Percentiles rank a stretch among this genome's conserved stretches.
phyloP scores from a whole-genome alignment of 2,113 vertebrate genomes.

The Leucosticte australis region DNA sequence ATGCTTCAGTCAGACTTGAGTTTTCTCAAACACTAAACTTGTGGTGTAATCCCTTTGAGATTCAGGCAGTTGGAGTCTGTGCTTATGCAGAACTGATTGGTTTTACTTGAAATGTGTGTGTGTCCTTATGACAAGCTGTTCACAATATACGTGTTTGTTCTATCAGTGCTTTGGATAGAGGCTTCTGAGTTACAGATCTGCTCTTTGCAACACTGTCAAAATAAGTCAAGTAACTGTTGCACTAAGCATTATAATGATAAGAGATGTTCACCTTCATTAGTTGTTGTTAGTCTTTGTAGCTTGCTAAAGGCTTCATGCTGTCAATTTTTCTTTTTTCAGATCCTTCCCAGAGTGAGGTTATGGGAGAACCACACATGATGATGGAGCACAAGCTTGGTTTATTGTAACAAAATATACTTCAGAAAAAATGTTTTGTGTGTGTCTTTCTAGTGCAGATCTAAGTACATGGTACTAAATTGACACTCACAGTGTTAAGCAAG shows the following conservation, averaged over 20 bases:
- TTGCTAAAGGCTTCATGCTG: background rate
- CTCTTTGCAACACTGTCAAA: background rate
- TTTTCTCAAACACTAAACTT: background rate
- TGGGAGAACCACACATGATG: constrained; percentile 96
- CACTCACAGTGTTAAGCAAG: constrained; percentile 15
- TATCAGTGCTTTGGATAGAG: background rate
- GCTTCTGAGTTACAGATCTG: background rate
- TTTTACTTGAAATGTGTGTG: background rate
- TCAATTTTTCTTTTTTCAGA: constrained; percentile 73
- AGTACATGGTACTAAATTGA: constrained; percentile 56
- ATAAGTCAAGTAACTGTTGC: background rate
- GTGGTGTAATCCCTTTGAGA: background rate
- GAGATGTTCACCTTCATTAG: accelerated
- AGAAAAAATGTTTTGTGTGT: background rate
- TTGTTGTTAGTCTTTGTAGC: background rate
- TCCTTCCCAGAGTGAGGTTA: constrained; percentile 88
- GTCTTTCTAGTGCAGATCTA: constrained; percentile 29
- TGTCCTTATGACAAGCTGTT: background rate
- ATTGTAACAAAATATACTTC: constrained; percentile 70
- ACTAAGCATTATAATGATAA: background rate
- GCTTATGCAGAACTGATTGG: background rate
- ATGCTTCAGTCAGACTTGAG: background rate
- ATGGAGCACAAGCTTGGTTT: constrained; percentile 90
- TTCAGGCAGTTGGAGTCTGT: background rate
- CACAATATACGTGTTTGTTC: background rate